These are phyloP conservation scores for Panopea generosa DNA, from an alignment of 2,888 invertebrate species.

Conservation along the genomic window DNA sequence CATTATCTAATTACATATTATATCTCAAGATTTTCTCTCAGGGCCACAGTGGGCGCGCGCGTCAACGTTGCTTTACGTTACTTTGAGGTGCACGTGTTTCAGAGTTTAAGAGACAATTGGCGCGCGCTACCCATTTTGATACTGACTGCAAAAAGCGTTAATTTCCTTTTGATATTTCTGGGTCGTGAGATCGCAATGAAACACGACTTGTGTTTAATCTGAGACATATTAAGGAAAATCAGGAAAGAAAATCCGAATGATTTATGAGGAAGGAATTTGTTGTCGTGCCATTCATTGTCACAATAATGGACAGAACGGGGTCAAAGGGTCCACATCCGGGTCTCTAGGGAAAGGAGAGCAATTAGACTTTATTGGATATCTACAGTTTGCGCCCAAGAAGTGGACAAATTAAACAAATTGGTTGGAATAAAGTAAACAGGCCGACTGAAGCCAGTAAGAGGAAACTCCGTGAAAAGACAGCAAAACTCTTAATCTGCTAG, in stretches of 20 bases:
- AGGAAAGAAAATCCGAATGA: slow-evolving; percentile 20
- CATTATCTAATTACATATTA: slow-evolving; percentile 52
- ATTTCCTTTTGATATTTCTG: slow-evolving; percentile 47
- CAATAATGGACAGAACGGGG: slow-evolving; percentile 4
- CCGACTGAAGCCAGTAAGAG: too few species aligned
- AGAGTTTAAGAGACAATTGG: slow-evolving; percentile 43
- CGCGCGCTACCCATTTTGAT: slow-evolving; percentile 29
- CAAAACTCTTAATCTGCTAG: too few species aligned
- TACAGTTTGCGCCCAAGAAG: not conserved
- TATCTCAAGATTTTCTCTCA: slow-evolving; percentile 23
- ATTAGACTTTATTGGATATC: slow-evolving; percentile 5
- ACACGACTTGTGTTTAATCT: slow-evolving; percentile 33
- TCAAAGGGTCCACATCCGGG: slow-evolving; percentile 8
- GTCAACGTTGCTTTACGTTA: slow-evolving; percentile 28
- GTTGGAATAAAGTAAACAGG: not conserved
- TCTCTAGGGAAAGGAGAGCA: not conserved
- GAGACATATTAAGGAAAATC: slow-evolving; percentile 36
- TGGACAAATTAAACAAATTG: slow-evolving; percentile 16
- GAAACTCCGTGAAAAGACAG: too few species aligned
- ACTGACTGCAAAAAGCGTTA: slow-evolving; percentile 41
- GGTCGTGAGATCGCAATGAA: slow-evolving; percentile 39
- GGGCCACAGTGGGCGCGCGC: slow-evolving; percentile 20
- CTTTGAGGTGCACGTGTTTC: slow-evolving; percentile 34
- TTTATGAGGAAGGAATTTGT: slow-evolving; percentile 36
- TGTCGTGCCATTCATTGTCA: not conserved